Conservation (phyloP, 2,888 invertebrate species). For the Drosophila anceps region DNA sequence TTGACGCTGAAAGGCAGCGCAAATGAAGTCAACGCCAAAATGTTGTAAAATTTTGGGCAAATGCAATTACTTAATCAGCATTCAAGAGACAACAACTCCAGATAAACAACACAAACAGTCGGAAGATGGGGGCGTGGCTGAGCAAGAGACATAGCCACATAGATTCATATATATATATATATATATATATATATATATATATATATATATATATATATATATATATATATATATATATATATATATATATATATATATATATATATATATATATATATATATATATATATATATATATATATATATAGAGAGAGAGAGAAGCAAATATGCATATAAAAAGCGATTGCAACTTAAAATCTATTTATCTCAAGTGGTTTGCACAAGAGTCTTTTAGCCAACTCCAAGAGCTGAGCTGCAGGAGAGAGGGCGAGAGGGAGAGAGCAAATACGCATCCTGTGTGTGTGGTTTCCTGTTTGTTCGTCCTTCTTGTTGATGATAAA, state of each 20-base stretch:
- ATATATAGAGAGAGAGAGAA: neutral
- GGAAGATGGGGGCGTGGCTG: neutral
- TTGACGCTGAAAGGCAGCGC: conserved; percentile 75
- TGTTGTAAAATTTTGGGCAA: conserved; percentile 71
- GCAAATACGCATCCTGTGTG: conserved; percentile 26
- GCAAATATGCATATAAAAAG: conserved; percentile 22
- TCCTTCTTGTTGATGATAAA: conserved; percentile 50
- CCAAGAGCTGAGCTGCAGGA: conserved; percentile 25
- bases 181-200: no score
- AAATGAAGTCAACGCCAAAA: conserved; percentile 79
- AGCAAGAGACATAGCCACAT: conserved; percentile 1
- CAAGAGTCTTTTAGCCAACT: conserved; percentile 45
- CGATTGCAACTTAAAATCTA: conserved; percentile 62
- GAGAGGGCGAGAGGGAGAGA: neutral
- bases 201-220: no score
- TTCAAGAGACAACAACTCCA: conserved; percentile 46
- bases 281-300: neutral
- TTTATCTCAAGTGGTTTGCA: conserved; percentile 75
- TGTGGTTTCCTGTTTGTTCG: conserved; percentile 48
- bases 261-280: no score
- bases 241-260: no score
- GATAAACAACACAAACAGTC: conserved; percentile 22
- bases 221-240: no score
- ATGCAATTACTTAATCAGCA: conserved; percentile 80
- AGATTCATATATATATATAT: neutral